Conservation (phyloP, 2,797 vertebrate genomes). For the Tragelaphus eurycerus region DNA sequence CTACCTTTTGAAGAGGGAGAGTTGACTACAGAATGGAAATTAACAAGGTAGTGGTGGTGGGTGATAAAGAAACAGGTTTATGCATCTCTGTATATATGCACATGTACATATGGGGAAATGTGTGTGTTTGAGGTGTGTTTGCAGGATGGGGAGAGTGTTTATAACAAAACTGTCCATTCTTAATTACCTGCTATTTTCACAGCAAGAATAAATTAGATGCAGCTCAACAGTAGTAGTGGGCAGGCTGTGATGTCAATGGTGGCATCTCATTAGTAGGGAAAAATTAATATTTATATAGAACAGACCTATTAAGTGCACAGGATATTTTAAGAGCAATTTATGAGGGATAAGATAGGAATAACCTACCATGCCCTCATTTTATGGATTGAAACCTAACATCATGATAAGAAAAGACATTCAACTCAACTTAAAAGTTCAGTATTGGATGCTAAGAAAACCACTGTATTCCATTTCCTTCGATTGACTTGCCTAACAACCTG, state of each 20-base stretch:
- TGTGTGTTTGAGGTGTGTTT: background rate
- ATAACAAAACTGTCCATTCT: background rate
- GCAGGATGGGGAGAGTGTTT: background rate
- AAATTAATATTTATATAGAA: background rate
- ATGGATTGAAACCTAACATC: background rate
- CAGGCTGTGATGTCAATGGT: background rate
- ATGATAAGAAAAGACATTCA: background rate
- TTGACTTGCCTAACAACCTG: background rate
- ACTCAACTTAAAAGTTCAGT: background rate
- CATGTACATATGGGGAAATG: background rate
- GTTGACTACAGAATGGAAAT: background rate
- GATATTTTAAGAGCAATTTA: conserved; percentile 43
- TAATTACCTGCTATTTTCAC: conserved; percentile 72
- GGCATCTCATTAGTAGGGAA: conserved; percentile 7
- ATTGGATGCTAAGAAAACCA: background rate
- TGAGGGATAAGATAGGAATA: background rate
- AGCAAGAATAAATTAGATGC: conserved; percentile 73
- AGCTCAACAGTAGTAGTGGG: conserved; percentile 1
- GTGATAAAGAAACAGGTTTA: background rate
- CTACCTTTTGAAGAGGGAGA: background rate
- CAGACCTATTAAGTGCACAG: background rate
- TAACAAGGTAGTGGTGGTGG: background rate
- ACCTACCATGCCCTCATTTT: background rate
- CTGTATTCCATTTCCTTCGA: background rate
- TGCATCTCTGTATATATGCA: background rate